Percentiles rank a stretch among this genome's conserved stretches.
phyloP scores from a whole-genome alignment of 1,140 invertebrate species.

The Brachionus manjavacas region DNA sequence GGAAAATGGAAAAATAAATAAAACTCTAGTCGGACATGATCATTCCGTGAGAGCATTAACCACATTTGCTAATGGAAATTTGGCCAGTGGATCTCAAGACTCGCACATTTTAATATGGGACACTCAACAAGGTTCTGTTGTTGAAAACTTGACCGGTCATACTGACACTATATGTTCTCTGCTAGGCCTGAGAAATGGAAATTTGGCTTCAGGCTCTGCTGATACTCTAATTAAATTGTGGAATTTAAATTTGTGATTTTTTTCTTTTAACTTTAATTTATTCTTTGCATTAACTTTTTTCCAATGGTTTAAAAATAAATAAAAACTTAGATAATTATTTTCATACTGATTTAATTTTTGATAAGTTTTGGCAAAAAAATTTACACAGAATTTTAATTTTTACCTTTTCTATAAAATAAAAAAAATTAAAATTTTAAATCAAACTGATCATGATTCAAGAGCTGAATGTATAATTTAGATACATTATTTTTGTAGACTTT shows the following conservation, averaged over 20 bases:
- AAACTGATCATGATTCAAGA: background rate
- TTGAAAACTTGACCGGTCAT: background rate
- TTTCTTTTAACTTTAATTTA: background rate
- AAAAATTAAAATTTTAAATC: constrained; percentile 3
- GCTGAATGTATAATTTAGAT: background rate
- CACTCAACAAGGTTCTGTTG: background rate
- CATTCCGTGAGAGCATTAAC: background rate
- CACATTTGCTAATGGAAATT: background rate
- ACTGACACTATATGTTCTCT: background rate
- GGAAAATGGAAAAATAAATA: background rate
- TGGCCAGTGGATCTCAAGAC: constrained; percentile 15
- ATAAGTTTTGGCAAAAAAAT: background rate
- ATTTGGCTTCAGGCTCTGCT: background rate
- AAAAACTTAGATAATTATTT: background rate
- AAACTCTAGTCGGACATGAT: constrained; percentile 30
- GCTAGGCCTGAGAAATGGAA: background rate
- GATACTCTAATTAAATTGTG: background rate
- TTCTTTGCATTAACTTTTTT: background rate
- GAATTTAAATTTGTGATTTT: constrained; percentile 17
- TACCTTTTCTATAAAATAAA: background rate
- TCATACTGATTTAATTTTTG: background rate
- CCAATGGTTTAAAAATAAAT: background rate
- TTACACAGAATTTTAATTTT: background rate
- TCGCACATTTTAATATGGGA: background rate
- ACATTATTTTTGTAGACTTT: background rate